Evolutionary conservation across 2,113 vertebrate species (phyloP).

Genomic region (Chascanopsetta lugubris): DNA sequence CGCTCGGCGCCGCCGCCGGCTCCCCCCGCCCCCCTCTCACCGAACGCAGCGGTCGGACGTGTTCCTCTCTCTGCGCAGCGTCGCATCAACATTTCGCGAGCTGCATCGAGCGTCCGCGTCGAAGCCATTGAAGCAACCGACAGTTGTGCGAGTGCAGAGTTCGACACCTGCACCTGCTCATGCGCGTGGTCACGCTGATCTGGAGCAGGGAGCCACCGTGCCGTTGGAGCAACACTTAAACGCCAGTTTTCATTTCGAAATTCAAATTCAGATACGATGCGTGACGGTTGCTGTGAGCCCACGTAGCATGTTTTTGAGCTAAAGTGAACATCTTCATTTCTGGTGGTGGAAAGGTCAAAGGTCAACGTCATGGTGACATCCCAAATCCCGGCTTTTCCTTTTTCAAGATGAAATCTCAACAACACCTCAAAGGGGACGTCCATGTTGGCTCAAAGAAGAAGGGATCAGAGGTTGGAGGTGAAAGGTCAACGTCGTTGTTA

Average conservation of each 20-base stretch:
- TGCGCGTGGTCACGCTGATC: background rate
- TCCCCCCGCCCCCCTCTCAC: conserved; percentile 35
- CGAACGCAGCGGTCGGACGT: conserved; percentile 21
- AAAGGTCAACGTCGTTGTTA: no score
- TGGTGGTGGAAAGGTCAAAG: no score
- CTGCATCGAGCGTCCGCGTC: background rate
- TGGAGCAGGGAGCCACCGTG: background rate
- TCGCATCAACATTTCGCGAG: background rate
- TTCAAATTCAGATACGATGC: no score
- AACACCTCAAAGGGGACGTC: background rate
- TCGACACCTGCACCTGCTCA: no score
- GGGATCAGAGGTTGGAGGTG: background rate
- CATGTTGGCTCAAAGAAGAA: background rate
- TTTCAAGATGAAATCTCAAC: background rate
- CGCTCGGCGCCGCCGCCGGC: conserved; percentile 26
- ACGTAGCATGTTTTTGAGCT: no score
- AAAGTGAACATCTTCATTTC: no score
- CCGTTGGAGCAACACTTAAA: background rate
- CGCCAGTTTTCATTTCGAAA: no score
- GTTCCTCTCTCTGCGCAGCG: background rate
- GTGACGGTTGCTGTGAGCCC: no score
- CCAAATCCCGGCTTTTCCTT: no score
- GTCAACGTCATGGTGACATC: no score
- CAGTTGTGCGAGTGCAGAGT: no score
- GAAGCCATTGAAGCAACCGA: background rate